These are phyloP conservation scores for Halocynthia aurantium DNA, from an alignment of 23 tunicate genomes.

Conservation along the genomic window DNA sequence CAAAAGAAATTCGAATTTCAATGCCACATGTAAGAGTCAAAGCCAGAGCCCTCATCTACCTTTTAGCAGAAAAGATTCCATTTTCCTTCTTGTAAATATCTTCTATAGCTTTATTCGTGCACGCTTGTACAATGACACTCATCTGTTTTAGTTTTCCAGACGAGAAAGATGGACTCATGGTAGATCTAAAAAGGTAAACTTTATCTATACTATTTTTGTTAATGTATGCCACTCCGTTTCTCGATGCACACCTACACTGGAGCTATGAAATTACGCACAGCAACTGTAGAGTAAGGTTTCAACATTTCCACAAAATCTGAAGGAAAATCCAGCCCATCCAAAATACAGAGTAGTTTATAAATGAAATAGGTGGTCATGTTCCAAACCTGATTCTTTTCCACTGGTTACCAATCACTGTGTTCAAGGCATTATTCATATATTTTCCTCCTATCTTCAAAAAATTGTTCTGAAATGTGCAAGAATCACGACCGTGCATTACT, in stretches of 20 bases:
- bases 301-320: no score
- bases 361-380: no score
- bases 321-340: no score
- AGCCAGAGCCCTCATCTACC: conserved; percentile 12
- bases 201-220: not conserved
- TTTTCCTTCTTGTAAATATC: conserved; percentile 6
- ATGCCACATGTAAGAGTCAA: not conserved
- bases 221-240: no score
- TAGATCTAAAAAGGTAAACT: conserved; percentile 13
- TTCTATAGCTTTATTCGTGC: conserved; percentile 30
- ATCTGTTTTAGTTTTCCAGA: conserved; percentile 57
- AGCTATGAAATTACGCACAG: no score
- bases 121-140: conserved; percentile 48
- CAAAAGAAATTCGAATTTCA: not conserved
- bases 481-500: no score
- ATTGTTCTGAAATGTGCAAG: conserved; percentile 4
- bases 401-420: conserved; percentile 35
- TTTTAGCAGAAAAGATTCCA: conserved; percentile 42
- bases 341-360: no score
- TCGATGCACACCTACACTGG: no score
- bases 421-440: conserved; percentile 44
- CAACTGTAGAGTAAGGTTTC: no score
- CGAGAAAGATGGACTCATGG: conserved; percentile 60
- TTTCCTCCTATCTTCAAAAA: conserved; percentile 33
- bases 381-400: conserved; percentile 68